Conservation (phyloP, 1,140 invertebrate genomes). For the Pseudobourletiella spinata region DNA sequence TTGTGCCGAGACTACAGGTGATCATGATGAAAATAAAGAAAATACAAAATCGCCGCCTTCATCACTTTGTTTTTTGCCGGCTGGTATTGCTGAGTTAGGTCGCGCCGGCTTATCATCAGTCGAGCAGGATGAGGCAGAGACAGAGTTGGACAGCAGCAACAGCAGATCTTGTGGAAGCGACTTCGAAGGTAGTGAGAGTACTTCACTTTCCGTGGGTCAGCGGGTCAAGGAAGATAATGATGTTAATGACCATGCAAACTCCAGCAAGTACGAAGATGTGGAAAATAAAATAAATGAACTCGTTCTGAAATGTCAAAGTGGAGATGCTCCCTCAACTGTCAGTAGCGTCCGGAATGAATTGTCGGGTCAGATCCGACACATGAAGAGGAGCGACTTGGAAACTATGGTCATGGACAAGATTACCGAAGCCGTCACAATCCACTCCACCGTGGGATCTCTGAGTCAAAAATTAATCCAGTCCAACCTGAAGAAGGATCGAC, state of each 20-base stretch:
- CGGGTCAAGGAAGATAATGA: too few species aligned
- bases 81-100: too few species aligned
- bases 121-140: too few species aligned
- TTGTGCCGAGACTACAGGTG: too few species aligned
- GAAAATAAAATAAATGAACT: not conserved
- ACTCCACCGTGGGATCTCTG: constrained; percentile 11
- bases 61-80: too few species aligned
- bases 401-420: constrained; percentile 22
- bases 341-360: not conserved
- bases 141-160: not conserved
- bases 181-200: not conserved
- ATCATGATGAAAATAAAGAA: too few species aligned
- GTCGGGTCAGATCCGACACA: not conserved
- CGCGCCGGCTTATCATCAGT: too few species aligned
- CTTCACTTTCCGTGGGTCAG: too few species aligned
- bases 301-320: not conserved
- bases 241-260: not conserved
- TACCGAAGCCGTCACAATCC: constrained; percentile 14
- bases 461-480: constrained; percentile 13
- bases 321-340: not conserved
- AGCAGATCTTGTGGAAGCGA: not conserved
- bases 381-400: constrained; percentile 18
- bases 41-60: too few species aligned
- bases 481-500: constrained; percentile 13
- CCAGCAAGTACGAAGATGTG: not conserved